These are phyloP conservation scores for Eremophila alpestris DNA, from an alignment of 2,797 vertebrate species.

Conservation along the genomic window DNA sequence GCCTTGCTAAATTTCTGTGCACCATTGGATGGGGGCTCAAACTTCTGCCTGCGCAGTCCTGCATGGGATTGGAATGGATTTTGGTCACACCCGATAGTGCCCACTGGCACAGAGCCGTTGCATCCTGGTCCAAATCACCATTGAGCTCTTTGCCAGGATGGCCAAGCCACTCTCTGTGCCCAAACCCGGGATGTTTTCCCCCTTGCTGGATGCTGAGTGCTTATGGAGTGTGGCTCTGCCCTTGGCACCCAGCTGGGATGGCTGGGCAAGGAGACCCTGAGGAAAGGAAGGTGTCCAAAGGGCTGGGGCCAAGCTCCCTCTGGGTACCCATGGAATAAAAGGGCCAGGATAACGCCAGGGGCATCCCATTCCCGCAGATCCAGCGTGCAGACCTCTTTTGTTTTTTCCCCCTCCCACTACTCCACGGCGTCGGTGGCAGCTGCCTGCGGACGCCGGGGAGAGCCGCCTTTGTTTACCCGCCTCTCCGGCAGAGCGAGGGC, in stretches of 20 bases:
- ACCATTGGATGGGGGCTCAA: accelerated
- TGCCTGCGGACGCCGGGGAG: conserved; percentile 54
- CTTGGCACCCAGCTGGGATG: background rate
- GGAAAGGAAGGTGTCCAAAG: background rate
- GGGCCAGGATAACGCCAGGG: background rate
- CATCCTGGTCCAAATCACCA: background rate
- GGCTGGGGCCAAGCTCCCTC: background rate
- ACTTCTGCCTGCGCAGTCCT: accelerated
- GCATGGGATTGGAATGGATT: accelerated
- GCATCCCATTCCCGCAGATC: background rate
- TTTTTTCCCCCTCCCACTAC: background rate
- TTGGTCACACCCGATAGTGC: accelerated
- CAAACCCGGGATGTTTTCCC: accelerated
- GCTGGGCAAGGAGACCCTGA: background rate
- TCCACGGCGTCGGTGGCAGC: conserved; percentile 38
- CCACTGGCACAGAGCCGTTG: accelerated
- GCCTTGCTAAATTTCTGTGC: background rate
- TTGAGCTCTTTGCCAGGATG: background rate
- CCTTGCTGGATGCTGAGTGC: accelerated
- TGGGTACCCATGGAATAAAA: background rate
- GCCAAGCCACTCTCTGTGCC: background rate
- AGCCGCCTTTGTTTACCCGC: conserved; percentile 50
- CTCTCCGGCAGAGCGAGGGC: background rate
- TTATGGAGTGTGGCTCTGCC: background rate
- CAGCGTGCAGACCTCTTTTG: background rate